These are phyloP conservation scores for Fulica atra DNA, from an alignment of 2,113 vertebrate genomes.

Conservation along the genomic window DNA sequence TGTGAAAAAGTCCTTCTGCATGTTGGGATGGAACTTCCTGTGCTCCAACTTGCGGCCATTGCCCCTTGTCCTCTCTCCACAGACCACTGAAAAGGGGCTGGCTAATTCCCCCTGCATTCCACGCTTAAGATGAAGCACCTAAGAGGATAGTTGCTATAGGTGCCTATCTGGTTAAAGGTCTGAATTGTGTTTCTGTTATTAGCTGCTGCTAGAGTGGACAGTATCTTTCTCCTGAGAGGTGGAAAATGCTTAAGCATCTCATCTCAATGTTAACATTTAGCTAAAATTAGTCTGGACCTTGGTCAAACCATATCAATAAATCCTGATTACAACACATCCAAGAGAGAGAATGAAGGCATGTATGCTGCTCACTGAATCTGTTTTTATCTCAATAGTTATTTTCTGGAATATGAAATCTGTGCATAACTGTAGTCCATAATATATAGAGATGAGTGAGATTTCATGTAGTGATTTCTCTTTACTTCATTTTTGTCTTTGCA, in stretches of 20 bases:
- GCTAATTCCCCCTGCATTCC: too few relatives aligned
- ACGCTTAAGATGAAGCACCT: too few relatives aligned
- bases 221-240: neutral
- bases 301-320: neutral
- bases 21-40: too few relatives aligned
- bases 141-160: rapidly evolving
- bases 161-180: neutral
- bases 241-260: neutral
- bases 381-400: neutral
- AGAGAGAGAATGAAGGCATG: rapidly evolving
- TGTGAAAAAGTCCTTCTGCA: too few relatives aligned
- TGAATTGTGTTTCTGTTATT: neutral
- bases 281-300: neutral
- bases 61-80: too few relatives aligned
- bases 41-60: too few relatives aligned
- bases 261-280: neutral
- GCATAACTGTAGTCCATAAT: neutral
- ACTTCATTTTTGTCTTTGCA: constrained; percentile 16
- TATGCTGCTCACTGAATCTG: rapidly evolving
- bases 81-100: too few relatives aligned
- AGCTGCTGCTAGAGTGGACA: neutral
- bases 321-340: neutral
- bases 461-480: neutral
- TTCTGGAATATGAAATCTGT: neutral
- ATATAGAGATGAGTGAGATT: neutral